Conservation (phyloP, 2,797 vertebrate species). For the Halcyon badia region DNA sequence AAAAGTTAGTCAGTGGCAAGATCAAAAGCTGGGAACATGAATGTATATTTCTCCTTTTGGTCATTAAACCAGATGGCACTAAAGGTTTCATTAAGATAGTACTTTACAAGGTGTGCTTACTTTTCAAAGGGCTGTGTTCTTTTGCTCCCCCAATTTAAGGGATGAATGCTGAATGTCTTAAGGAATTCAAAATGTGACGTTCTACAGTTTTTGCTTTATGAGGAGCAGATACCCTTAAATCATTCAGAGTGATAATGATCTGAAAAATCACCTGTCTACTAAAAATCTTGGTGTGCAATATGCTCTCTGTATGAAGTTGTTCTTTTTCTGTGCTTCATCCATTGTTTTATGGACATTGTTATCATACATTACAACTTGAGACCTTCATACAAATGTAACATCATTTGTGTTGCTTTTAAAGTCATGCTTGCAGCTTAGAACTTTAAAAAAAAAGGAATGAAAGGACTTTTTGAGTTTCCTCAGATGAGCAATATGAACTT, state of each 20-base stretch:
- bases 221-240: not conserved
- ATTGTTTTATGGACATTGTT: constrained; percentile 1
- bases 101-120: not conserved
- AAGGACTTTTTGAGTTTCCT: constrained; percentile 11
- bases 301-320: not conserved
- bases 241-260: not conserved
- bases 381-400: not conserved
- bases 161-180: not conserved
- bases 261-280: not conserved
- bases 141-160: not conserved
- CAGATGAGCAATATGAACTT: constrained; percentile 13
- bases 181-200: not conserved
- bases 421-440: not conserved
- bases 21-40: not conserved
- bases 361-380: not conserved
- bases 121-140: constrained; percentile 2
- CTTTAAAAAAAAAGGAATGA: not conserved
- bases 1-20: not conserved
- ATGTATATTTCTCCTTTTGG: not conserved
- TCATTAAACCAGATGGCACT: not conserved
- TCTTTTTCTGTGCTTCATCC: not conserved
- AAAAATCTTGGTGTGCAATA: not conserved
- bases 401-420: constrained; percentile 22
- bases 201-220: not conserved
- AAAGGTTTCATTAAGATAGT: not conserved